These are phyloP conservation scores for Wiebesia pumilae DNA, from an alignment of 1,140 invertebrate species.

Conservation along the genomic window DNA sequence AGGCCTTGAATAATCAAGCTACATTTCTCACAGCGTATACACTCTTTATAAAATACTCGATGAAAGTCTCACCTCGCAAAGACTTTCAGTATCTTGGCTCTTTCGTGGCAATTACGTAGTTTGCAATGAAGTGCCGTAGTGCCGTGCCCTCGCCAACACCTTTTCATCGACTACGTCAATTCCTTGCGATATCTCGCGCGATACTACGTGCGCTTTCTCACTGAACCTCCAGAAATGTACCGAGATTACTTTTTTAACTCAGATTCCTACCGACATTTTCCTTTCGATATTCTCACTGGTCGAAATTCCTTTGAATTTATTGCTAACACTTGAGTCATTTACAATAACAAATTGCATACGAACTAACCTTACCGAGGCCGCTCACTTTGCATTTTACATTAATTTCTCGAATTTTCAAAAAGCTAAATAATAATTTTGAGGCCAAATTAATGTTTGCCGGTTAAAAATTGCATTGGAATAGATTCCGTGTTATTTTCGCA, in stretches of 20 bases:
- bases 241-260: neutral
- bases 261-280: neutral
- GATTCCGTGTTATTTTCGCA: no score
- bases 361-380: no score
- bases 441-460: no score
- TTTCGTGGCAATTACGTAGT: constrained; percentile 31
- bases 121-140: constrained; percentile 28
- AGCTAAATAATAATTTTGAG: no score
- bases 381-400: no score
- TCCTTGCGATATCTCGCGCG: neutral
- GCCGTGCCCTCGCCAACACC: constrained; percentile 27
- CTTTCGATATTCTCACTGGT: neutral
- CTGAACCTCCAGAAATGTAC: neutral
- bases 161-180: constrained; percentile 26
- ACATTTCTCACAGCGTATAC: neutral
- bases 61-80: constrained; percentile 39
- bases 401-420: no score
- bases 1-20: constrained; percentile 46
- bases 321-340: neutral
- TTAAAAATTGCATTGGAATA: no score
- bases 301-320: neutral
- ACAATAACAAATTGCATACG: neutral
- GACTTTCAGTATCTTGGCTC: constrained; percentile 10
- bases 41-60: constrained; percentile 18
- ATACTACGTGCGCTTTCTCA: neutral